phyloP scores from a whole-genome alignment of 1,140 invertebrate genomes.

The Drosophila repletoides region DNA sequence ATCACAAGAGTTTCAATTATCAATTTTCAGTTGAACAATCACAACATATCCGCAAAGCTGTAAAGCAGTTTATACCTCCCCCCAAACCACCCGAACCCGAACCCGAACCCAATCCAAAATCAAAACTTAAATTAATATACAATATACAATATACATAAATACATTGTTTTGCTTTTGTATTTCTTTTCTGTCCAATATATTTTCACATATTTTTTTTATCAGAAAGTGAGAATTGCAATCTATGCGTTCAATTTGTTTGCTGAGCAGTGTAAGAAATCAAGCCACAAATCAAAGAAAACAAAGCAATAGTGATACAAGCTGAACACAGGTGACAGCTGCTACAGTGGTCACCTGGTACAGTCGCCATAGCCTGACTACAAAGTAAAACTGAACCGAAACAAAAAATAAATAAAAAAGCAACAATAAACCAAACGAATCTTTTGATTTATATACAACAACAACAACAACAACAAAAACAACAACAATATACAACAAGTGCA shows the following conservation, averaged over 20 bases:
- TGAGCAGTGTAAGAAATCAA: constrained; percentile 43
- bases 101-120: not conserved
- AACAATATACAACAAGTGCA: constrained; percentile 55
- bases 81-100: not conserved
- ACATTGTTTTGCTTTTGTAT: no score
- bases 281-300: constrained; percentile 42
- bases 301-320: constrained; percentile 75
- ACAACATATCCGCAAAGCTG: constrained; percentile 39
- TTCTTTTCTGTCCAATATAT: constrained; percentile 17
- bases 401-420: constrained; percentile 30
- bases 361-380: constrained; percentile 48
- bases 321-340: constrained; percentile 1
- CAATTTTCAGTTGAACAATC: constrained; percentile 38
- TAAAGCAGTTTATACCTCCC: no score
- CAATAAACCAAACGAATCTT: constrained; percentile 66
- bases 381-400: constrained; percentile 23
- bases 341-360: constrained; percentile 2
- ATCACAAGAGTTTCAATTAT: constrained; percentile 19
- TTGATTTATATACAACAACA: constrained; percentile 46
- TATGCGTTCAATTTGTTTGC: constrained; percentile 38
- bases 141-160: constrained; percentile 7
- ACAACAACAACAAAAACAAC: not conserved
- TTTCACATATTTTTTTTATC: constrained; percentile 54
- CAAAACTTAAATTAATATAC: not conserved
- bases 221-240: constrained; percentile 47